Evolutionary conservation across 2,888 invertebrate species (phyloP), one percentile per base, ranked within the genome.

Genomic region (Drosophila nr. perissopoda): DNA sequence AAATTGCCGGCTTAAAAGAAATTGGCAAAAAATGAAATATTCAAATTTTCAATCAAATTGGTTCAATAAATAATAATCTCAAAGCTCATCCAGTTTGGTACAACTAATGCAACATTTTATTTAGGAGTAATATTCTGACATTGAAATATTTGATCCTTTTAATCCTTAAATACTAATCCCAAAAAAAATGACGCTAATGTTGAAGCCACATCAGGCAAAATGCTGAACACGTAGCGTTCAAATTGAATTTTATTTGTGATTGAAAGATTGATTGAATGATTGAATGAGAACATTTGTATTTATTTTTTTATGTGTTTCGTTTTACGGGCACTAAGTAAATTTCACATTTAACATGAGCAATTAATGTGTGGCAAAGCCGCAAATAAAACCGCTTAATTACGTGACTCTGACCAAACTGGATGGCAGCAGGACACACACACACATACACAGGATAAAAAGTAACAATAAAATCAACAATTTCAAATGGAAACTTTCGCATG

Each of bases 331-430:
- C 73, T 74, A 80, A 80, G 78, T 80, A 69, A 74, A 81, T 77
- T 83, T 86, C 73, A 57, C 76, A 86, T 86, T 83, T 80, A 87
- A 86, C 84, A 82, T 79, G 78, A 79, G 76, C 88, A 87, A 88
- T 87, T 87, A 87, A 87, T 86, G 87, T 83, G 87, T 70, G 77
- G 82, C 76, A 86, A 88, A 88, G 82, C 87, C 87, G 80, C 87
- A 88, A 79, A 88, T 86, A 84, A 86, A 87, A 84, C 87, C 88
- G 87, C 87, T 87, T 88, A 88, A 87, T 87, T 87, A 82, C 84
- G 88, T 86, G 87, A 83, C 82, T 76, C 80, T n/a, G 69, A 60
- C 71, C 83, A 63, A 66, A 63, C 61, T n/a, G 18, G 51, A 8
- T 16, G 66, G 52, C 53, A 56, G 45, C 63, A 51, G 53, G 59